A percentile compares a stretch with the other conserved stretches of the same genome.
Conservation (phyloP, 2,888 invertebrate genomes). For the Drosophila borealis region DNA sequence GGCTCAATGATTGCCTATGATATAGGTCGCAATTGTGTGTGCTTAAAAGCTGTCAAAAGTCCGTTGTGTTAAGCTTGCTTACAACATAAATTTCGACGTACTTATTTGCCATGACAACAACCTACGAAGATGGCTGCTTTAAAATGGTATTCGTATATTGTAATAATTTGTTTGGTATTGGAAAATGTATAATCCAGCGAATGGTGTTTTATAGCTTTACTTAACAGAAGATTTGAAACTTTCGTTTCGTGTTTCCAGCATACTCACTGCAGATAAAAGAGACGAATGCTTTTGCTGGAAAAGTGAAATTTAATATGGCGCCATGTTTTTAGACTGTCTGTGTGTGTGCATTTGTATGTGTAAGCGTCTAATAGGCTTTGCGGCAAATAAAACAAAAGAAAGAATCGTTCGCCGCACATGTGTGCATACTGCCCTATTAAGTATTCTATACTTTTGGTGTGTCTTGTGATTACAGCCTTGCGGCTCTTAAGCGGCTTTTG, state of each 20-base stretch:
- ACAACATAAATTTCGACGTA: slow-evolving; percentile 38
- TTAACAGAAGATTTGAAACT: slow-evolving; percentile 20
- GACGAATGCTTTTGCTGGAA: slow-evolving; percentile 35
- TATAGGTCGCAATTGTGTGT: slow-evolving; percentile 30
- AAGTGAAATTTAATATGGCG: slow-evolving; percentile 70
- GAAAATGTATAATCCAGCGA: slow-evolving; percentile 14
- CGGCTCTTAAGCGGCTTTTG: slow-evolving; percentile 64
- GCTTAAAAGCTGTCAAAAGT: slow-evolving; percentile 69
- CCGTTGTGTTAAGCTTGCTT: slow-evolving; percentile 55
- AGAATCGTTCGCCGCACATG: slow-evolving; percentile 17
- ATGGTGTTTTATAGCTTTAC: slow-evolving; percentile 37
- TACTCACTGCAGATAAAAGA: slow-evolving; percentile 33
- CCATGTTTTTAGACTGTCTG: slow-evolving; percentile 49
- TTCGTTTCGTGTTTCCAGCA: slow-evolving; percentile 38
- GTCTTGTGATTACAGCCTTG: slow-evolving; percentile 47
- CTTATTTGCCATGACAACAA: slow-evolving; percentile 46
- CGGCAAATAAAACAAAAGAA: slow-evolving; percentile 59
- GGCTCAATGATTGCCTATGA: slow-evolving; percentile 42
- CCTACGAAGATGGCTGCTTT: slow-evolving; percentile 11
- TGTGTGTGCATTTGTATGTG: slow-evolving; percentile 20
- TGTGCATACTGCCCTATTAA: slow-evolving; percentile 17
- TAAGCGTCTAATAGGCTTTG: slow-evolving; percentile 62
- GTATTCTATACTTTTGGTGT: slow-evolving; percentile 13
- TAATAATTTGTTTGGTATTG: slow-evolving; percentile 36
- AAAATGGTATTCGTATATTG: slow-evolving; percentile 1